phyloP scores from a whole-genome alignment of 2,888 invertebrate species.

The Nysson spinosus region DNA sequence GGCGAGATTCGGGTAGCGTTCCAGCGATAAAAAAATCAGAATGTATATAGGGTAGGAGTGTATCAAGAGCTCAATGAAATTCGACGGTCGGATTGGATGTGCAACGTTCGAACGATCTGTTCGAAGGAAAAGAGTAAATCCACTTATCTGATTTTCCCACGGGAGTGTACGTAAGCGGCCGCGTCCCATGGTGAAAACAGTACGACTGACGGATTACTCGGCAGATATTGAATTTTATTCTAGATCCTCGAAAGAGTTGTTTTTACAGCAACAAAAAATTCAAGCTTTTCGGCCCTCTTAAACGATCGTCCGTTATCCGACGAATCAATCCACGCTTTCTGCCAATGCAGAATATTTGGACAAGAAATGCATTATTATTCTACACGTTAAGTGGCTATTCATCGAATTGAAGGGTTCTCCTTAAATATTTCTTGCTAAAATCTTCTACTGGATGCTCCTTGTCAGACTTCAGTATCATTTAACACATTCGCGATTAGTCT shows the following conservation, averaged over 20 bases:
- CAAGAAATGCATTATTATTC: no score
- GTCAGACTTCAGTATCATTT: no score
- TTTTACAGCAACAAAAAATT: background rate
- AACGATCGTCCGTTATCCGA: no score
- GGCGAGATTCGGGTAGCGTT: no score
- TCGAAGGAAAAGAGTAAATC: constrained; percentile 27
- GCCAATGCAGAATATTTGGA: no score
- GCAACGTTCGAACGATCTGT: background rate
- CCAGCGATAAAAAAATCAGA: constrained; percentile 9
- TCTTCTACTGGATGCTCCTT: no score
- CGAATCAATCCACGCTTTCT: no score
- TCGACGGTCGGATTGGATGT: constrained; percentile 6
- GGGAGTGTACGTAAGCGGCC: constrained; percentile 12
- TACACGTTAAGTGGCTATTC: no score
- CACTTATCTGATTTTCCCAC: constrained; percentile 39
- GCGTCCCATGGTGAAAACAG: constrained; percentile 23
- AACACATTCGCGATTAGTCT: no score
- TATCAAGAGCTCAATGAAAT: background rate
- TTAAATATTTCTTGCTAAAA: no score
- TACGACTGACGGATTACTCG: constrained; percentile 33
- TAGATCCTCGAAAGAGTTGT: constrained; percentile 4
- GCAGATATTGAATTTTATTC: constrained; percentile 27
- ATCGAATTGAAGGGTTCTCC: no score
- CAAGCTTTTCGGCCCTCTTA: no score
- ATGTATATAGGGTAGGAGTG: background rate